A percentile compares a stretch with the other conserved stretches of the same genome.
These are phyloP conservation scores for Nemapogon koenigi DNA, from an alignment of 2,888 invertebrate species.

Conservation along the genomic window DNA sequence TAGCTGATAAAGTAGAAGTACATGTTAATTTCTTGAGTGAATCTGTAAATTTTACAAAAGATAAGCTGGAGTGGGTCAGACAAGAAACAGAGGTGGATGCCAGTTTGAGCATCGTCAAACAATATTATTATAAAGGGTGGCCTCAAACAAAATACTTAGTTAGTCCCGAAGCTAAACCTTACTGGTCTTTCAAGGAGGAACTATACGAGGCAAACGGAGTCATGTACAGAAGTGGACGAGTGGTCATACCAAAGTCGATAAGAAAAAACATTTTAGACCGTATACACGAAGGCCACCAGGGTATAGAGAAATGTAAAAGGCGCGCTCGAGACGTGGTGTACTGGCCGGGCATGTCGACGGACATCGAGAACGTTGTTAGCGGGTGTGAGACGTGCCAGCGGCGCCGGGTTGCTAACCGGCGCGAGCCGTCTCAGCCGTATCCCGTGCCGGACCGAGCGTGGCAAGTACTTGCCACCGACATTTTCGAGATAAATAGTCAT, in stretches of 20 bases:
- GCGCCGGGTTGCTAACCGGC: slow-evolving; percentile 15
- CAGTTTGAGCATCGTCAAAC: no score
- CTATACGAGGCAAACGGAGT: not conserved
- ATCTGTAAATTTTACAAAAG: not conserved
- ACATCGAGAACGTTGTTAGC: slow-evolving; percentile 14
- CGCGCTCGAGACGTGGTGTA: slow-evolving; percentile 16
- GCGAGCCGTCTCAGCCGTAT: slow-evolving; percentile 16
- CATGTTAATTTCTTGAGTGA: not conserved
- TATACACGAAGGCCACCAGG: slow-evolving; percentile 14
- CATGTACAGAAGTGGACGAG: slow-evolving; percentile 1
- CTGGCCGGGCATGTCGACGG: slow-evolving; percentile 17
- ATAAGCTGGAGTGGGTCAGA: no score
- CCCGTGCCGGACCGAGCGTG: slow-evolving; percentile 4
- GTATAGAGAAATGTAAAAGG: slow-evolving; percentile 14
- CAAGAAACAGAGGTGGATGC: no score
- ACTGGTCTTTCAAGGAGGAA: not conserved
- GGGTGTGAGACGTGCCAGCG: slow-evolving; percentile 15
- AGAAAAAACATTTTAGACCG: slow-evolving; percentile 8
- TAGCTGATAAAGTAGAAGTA: not conserved
- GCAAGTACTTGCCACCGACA: slow-evolving; percentile 16
- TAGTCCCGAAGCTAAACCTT: not conserved
- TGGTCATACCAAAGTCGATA: not conserved
- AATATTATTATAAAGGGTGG: slow-evolving; percentile 2
- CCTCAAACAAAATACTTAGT: not conserved
- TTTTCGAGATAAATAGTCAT: slow-evolving; percentile 16